phyloP scores from a whole-genome alignment of 1,140 invertebrate genomes.

The Bombyx mori region DNA sequence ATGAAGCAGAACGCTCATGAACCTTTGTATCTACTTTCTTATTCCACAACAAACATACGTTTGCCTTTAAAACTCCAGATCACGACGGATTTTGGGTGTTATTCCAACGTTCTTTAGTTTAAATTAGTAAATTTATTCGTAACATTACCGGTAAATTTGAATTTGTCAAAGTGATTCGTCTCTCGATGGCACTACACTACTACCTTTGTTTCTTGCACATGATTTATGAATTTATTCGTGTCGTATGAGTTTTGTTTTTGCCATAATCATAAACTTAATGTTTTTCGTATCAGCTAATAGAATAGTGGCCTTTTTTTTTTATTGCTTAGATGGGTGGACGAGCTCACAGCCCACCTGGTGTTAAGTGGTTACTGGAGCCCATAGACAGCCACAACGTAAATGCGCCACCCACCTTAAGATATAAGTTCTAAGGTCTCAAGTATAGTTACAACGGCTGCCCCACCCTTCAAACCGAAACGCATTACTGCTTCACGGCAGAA shows the following conservation, averaged over 20 bases:
- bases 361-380: too few species aligned
- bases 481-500: too few species aligned
- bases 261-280: too few species aligned
- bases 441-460: too few species aligned
- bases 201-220: constrained; percentile 26
- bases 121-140: neutral
- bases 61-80: constrained; percentile 4
- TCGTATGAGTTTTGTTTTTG: constrained; percentile 8
- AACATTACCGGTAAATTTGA: constrained; percentile 8
- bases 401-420: too few species aligned
- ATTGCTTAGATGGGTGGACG: too few species aligned
- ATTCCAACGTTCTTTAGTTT: constrained; percentile 9
- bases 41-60: constrained; percentile 22
- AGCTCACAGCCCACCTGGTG: too few species aligned
- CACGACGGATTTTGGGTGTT: constrained; percentile 22
- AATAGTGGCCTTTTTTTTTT: too few species aligned
- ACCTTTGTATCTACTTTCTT: constrained; percentile 43
- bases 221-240: constrained; percentile 48
- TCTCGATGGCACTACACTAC: constrained; percentile 35
- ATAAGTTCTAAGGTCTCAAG: too few species aligned
- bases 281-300: too few species aligned
- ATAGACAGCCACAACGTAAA: too few species aligned
- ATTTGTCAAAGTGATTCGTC: constrained; percentile 31
- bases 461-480: too few species aligned
- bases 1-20: constrained; percentile 56